Conservation (phyloP, 2,888 invertebrate species). For the Girardia tigrina region DNA sequence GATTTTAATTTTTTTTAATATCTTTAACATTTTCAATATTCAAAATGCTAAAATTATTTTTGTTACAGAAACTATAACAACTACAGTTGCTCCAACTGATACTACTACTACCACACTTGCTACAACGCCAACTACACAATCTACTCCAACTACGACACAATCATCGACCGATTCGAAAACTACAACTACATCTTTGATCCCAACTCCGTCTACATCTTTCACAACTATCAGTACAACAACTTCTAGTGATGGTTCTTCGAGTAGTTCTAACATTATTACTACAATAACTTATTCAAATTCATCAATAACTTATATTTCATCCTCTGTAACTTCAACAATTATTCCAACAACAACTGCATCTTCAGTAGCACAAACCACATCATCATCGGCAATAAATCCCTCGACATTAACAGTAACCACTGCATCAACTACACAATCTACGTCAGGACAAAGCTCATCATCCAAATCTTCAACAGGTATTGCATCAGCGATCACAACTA, state of each 20-base stretch:
- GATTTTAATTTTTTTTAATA: no score
- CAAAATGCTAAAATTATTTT: no score
- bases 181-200: no score
- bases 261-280: no score
- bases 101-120: background rate
- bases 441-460: background rate
- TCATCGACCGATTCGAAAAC: background rate
- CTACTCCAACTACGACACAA: background rate
- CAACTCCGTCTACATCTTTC: no score
- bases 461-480: background rate
- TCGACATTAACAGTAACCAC: background rate
- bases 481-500: background rate
- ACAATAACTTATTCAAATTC: no score
- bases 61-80: background rate
- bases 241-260: no score
- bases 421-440: background rate
- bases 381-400: background rate
- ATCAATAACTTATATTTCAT: background rate
- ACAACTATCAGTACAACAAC: no score
- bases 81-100: background rate
- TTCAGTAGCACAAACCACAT: background rate
- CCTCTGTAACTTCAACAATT: background rate
- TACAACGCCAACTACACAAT: background rate
- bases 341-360: background rate
- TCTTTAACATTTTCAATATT: no score